Conservation (phyloP, 2,113 vertebrate genomes). For the Nerophis ophidion region DNA sequence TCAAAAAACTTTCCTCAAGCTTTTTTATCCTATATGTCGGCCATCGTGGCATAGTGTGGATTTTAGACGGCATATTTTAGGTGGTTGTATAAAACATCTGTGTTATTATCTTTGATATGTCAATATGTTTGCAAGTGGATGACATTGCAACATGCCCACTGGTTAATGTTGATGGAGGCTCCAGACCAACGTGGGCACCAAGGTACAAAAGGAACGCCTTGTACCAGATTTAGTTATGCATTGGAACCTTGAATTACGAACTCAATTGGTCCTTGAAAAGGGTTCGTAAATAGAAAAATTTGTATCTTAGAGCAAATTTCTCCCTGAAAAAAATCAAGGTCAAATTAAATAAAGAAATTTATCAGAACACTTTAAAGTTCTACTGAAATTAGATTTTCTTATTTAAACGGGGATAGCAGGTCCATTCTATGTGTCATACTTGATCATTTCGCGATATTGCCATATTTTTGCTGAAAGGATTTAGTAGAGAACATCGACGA, state of each 20-base stretch:
- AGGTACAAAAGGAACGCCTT: slow-evolving; percentile 22
- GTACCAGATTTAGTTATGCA: slow-evolving; percentile 34
- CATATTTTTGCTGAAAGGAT: too few relatives aligned
- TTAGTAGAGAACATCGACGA: too few relatives aligned
- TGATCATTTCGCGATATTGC: too few relatives aligned
- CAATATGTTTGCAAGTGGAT: slow-evolving; percentile 34
- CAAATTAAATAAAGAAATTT: too few relatives aligned
- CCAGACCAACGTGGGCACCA: slow-evolving; percentile 39
- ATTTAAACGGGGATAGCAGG: too few relatives aligned
- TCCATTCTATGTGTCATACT: too few relatives aligned
- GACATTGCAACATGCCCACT: slow-evolving; percentile 34
- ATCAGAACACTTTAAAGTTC: too few relatives aligned
- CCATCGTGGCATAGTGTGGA: slow-evolving; percentile 6
- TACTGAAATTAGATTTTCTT: too few relatives aligned
- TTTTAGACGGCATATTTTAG: not conserved
- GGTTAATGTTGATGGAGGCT: slow-evolving; percentile 18
- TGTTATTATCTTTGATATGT: slow-evolving; percentile 36
- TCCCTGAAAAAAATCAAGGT: too few relatives aligned
- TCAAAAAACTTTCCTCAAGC: not conserved
- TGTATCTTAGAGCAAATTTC: too few relatives aligned
- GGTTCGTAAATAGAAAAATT: too few relatives aligned
- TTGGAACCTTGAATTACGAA: not conserved
- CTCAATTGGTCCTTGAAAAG: too few relatives aligned
- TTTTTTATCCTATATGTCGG: not conserved
- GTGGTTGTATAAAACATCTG: not conserved